Evolutionary conservation across 2,888 invertebrate species (phyloP), one percentile per base, ranked within the genome.

Genomic region (Leptopilina syphax): DNA sequence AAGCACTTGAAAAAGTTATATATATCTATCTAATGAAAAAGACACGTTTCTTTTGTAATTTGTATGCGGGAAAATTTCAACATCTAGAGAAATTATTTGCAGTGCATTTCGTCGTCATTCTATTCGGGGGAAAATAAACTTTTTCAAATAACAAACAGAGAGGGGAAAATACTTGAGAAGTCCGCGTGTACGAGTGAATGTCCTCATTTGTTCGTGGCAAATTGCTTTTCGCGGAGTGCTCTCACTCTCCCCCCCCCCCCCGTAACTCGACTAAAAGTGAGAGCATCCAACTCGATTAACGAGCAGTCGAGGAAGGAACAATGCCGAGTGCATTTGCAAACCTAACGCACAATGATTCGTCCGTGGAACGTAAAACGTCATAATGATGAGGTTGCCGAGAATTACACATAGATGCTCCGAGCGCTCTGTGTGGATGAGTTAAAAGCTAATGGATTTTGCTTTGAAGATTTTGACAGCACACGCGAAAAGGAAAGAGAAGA

Each of bases 241-340:
- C 27, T n/a, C 70, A 0, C 34, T 34, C 34, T 34, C 34, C 4
- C 34, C 18, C 47, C 34, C 2, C 34, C 4, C 34, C 18, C 47
- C 47, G 9, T 34, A 70, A 70, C 54, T 70, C 68, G 18, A 34
- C 54, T 13, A 70, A 70, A 70, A 70, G 54, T 70, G 54, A 70
- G 70, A 70, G 70, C 70, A 70, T 27, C 27, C 27, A 70, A 70
- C 54, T 70, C 70, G 54, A 70, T 70, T 54, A 70, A 70, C 70
- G 54, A 70, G 70, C 70, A 70, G 70, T 70, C 54, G 70, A 54
- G 54, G 47, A 70, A 70, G 34, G 70, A 70, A 70, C 70, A 70
- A 70, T 70, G 70, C 70, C n/a, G 54, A 50, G 54, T 70, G 54
- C 27, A 54, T 70, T 70, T 27, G 54, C 70, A 54, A 70, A 70